Base-by-base conservation (phyloP, 2,888 invertebrate species). In the Acleris laterana region DNA sequence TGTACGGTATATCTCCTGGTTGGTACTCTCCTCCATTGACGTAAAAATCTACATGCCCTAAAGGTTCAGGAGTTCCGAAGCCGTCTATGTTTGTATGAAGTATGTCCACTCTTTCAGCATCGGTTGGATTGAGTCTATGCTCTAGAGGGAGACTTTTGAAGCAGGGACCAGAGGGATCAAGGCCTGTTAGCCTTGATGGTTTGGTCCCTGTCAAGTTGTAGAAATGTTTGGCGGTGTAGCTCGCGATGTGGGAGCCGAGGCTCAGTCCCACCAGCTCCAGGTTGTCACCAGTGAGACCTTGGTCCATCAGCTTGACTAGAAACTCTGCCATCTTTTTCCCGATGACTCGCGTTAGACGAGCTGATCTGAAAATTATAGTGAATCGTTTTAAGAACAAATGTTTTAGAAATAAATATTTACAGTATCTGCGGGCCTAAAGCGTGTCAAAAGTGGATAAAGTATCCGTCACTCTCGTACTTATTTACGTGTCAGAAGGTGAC, bases 51-150 rank as follows among this genome's bases (percentile, higher is more conserved):
- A 93, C 71, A 63, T 92, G 90, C 0, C 91, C 92, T 0, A 91
- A 51, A 0, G 79, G 73, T 58, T 91, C 88, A 0, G 93, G 90
- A 3, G 87, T 90, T 0, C 93, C 93, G 62, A 93, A 93, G 0
- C 92, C 93, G 32, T 93, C 93, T 2, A 93, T 92, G 64, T 93
- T 93, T 0, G 93, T 91, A 42, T 93, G 93, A 0, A 93, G 48
- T 0, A 90, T 74, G 49, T 92, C 91, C 0, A 92, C 90, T 58
- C 71, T 75, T 0, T 78, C 74, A 0, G 83, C 91, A 32, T 92
- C 90, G 0, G 81, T 75, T 1, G 72, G 68, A 5, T 78, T 74
- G 0, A 93, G 69, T 50, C 84, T 86, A 7, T 82, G 72, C 1
- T 84, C 79, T 0, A 77, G 60, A 0, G 82, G 80, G 2, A 93